Percentiles rank a stretch among this genome's conserved stretches.
Conservation (phyloP, 2,888 invertebrate genomes). For the Sycophila texana region DNA sequence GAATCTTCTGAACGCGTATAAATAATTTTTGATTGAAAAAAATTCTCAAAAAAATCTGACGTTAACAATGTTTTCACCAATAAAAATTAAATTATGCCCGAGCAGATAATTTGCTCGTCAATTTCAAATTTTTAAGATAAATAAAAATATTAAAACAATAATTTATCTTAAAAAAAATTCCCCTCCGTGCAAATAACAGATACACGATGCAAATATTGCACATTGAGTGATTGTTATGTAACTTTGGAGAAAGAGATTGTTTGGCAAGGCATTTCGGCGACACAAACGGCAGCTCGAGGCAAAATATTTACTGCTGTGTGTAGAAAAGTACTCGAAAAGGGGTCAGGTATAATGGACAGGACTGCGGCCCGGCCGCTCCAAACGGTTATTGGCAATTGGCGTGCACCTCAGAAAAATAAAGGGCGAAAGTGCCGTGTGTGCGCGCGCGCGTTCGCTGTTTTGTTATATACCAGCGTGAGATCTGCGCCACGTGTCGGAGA, state of each 20-base stretch:
- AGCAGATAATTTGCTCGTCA: too few relatives aligned
- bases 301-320: constrained; percentile 44
- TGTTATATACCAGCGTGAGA: constrained; percentile 69
- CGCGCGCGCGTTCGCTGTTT: constrained; percentile 58
- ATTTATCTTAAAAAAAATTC: too few relatives aligned
- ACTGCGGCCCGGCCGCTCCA: not conserved
- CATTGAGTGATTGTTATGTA: constrained; percentile 24
- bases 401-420: constrained; percentile 38
- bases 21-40: too few relatives aligned
- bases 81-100: too few relatives aligned
- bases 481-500: constrained; percentile 73
- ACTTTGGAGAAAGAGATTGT: constrained; percentile 22
- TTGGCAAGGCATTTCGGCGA: constrained; percentile 37
- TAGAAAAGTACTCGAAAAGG: constrained; percentile 46
- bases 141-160: too few relatives aligned
- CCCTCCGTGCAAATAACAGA: not conserved
- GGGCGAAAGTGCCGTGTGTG: constrained; percentile 3
- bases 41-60: too few relatives aligned
- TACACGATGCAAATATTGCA: not conserved
- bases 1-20: too few relatives aligned
- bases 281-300: constrained; percentile 10
- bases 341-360: constrained; percentile 29
- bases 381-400: constrained; percentile 45
- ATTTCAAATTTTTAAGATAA: too few relatives aligned
- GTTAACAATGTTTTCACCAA: too few relatives aligned